Evolutionary conservation across 2,888 invertebrate genomes (phyloP).

Genomic region (Acanthosepion lycidas): DNA sequence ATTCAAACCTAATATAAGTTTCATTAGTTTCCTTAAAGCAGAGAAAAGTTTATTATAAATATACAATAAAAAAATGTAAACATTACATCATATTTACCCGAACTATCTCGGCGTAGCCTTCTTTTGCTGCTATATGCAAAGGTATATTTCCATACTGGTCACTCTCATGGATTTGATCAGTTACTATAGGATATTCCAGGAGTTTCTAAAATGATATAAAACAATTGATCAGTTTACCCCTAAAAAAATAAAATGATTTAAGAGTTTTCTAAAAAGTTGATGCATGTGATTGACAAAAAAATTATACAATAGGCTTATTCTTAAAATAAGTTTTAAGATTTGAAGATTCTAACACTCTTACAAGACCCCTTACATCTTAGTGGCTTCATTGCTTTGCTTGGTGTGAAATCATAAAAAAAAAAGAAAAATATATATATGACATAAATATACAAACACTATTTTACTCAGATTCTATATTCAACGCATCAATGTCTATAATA

Average conservation of each 20-base stretch:
- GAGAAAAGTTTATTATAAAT: neutral
- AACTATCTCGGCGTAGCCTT: conserved; percentile 70
- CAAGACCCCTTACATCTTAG: too few relatives aligned
- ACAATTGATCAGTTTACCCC: neutral
- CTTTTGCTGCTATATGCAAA: conserved; percentile 75
- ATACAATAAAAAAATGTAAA: neutral
- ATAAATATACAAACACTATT: too few relatives aligned
- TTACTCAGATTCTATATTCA: too few relatives aligned
- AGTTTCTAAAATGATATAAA: conserved; percentile 66
- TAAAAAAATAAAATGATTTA: neutral
- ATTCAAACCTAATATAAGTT: too few relatives aligned
- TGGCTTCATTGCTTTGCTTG: too few relatives aligned
- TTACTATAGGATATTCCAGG: conserved; percentile 64
- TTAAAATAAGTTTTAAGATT: too few relatives aligned
- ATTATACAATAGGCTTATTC: neutral
- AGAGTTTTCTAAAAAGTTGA: neutral
- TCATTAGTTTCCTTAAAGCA: too few relatives aligned
- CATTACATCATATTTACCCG: conserved; percentile 59
- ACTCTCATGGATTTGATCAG: conserved; percentile 71
- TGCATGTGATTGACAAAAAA: neutral
- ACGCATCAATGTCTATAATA: too few relatives aligned
- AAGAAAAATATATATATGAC: too few relatives aligned
- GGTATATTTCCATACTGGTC: conserved; percentile 76
- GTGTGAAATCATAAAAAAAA: too few relatives aligned
- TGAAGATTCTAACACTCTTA: too few relatives aligned